These are phyloP conservation scores for Pegoplata infirma DNA, from an alignment of 2,888 invertebrate species.

Conservation along the genomic window DNA sequence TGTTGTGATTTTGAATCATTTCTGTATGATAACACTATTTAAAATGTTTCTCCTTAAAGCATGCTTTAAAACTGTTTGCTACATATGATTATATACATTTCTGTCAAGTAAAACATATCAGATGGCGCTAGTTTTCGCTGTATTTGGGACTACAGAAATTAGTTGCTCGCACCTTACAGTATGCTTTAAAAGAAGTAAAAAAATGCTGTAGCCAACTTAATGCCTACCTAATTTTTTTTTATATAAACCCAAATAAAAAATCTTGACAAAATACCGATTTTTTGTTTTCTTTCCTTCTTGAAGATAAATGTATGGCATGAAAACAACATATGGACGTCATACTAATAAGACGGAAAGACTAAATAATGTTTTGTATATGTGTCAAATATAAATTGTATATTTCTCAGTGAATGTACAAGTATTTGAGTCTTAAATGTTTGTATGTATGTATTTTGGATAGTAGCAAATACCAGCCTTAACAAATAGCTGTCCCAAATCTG, in stretches of 20 bases:
- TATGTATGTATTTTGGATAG: neutral
- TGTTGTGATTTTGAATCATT: too few relatives aligned
- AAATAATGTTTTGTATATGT: slow-evolving; percentile 43
- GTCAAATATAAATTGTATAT: neutral
- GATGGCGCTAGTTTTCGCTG: too few relatives aligned
- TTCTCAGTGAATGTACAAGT: slow-evolving; percentile 13
- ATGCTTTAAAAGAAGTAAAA: neutral
- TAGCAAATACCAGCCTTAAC: neutral
- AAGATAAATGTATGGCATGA: slow-evolving; percentile 49
- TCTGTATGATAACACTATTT: too few relatives aligned
- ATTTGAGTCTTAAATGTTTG: slow-evolving; percentile 20
- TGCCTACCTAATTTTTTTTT: too few relatives aligned
- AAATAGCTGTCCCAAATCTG: neutral
- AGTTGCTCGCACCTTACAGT: too few relatives aligned
- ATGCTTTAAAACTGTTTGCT: neutral
- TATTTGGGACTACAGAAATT: too few relatives aligned
- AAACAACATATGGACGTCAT: slow-evolving; percentile 57
- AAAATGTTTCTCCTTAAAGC: too few relatives aligned
- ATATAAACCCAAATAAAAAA: neutral
- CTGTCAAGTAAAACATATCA: too few relatives aligned
- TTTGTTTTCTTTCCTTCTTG: slow-evolving; percentile 20
- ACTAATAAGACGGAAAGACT: slow-evolving; percentile 40
- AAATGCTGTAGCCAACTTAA: too few relatives aligned
- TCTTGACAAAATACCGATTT: slow-evolving; percentile 32
- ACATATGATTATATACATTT: neutral